phyloP scores from a whole-genome alignment of 1,140 invertebrate species.

The Sitodiplosis mosellana region DNA sequence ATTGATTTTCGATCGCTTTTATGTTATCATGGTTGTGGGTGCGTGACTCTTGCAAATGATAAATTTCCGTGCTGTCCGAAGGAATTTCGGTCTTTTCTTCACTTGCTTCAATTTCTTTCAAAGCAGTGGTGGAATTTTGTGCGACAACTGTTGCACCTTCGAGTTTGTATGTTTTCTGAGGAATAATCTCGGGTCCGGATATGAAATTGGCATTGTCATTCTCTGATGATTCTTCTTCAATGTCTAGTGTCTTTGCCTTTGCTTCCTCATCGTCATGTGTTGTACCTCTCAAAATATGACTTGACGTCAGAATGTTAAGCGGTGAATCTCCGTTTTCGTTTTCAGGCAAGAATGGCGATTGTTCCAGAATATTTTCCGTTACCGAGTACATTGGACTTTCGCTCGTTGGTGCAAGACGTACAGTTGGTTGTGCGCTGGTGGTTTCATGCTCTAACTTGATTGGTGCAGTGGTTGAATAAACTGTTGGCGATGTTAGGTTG shows the following conservation, averaged over 20 bases:
- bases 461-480: not conserved
- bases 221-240: not conserved
- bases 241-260: too few species aligned
- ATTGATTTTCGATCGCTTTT: not conserved
- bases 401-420: not conserved
- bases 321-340: slow-evolving; percentile 35
- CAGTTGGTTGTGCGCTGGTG: not conserved
- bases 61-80: slow-evolving; percentile 7
- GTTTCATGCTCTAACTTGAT: not conserved
- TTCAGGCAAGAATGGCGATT: slow-evolving; percentile 36
- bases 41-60: slow-evolving; percentile 8
- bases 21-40: slow-evolving; percentile 8
- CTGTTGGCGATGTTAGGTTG: not conserved
- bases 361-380: slow-evolving; percentile 3
- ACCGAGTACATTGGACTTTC: slow-evolving; percentile 1
- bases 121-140: not conserved
- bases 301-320: slow-evolving; percentile 31
- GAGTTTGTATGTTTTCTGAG: not conserved
- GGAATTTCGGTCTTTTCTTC: slow-evolving; percentile 3
- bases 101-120: not conserved
- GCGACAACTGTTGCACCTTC: slow-evolving; percentile 11
- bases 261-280: slow-evolving; percentile 22
- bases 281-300: too few species aligned
- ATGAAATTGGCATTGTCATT: not conserved
- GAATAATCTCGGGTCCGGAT: not conserved